Percentiles rank a stretch among this genome's conserved stretches.
Conservation (phyloP, 2,113 vertebrate genomes). For the Nettapus auritus region DNA sequence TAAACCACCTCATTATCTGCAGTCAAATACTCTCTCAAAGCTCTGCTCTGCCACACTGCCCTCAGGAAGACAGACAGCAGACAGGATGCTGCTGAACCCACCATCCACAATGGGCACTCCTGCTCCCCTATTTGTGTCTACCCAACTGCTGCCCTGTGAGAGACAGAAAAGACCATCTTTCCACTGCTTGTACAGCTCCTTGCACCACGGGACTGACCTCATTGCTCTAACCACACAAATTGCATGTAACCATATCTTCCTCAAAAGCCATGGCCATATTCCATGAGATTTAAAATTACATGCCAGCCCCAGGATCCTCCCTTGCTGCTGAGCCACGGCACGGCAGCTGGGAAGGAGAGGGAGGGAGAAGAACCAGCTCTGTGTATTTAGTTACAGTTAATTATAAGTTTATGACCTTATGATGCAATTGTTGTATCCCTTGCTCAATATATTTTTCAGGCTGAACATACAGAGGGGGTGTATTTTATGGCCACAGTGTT, state of each 20-base stretch:
- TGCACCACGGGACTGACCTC: neutral
- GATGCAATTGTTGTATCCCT: constrained; percentile 45
- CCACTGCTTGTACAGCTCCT: neutral
- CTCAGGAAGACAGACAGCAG: neutral
- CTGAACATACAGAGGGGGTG: neutral
- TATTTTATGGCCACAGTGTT: constrained; percentile 22
- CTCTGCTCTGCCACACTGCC: neutral
- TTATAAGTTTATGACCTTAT: constrained; percentile 67
- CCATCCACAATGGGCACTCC: neutral
- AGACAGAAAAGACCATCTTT: neutral
- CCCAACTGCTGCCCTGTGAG: neutral
- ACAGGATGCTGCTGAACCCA: accelerated
- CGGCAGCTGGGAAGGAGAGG: neutral
- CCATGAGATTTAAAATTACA: neutral
- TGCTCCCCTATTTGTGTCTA: neutral
- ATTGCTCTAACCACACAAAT: neutral
- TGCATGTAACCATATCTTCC: neutral
- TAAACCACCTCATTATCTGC: neutral
- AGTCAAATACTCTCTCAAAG: neutral
- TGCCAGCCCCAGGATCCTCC: neutral
- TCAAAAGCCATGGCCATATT: neutral
- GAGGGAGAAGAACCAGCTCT: constrained; percentile 24
- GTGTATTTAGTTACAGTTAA: constrained; percentile 33
- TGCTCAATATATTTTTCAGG: constrained; percentile 47
- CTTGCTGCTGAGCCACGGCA: neutral